These are phyloP conservation scores for Callithrix jacchus DNA, from an alignment of 2,113 vertebrate genomes.

Conservation along the genomic window DNA sequence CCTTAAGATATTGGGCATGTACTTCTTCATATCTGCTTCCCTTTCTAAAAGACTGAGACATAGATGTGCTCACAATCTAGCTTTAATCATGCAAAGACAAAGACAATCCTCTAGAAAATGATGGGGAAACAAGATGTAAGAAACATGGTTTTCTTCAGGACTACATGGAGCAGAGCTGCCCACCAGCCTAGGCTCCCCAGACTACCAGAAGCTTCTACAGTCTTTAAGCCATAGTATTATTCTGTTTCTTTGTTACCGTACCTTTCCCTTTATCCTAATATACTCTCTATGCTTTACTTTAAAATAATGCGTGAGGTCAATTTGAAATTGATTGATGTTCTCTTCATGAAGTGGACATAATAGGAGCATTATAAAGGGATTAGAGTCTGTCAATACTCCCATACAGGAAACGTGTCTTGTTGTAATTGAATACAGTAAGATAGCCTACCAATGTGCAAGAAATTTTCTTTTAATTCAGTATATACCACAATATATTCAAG, in stretches of 20 bases:
- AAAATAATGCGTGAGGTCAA: background rate
- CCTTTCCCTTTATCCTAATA: background rate
- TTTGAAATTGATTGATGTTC: slow-evolving; percentile 49
- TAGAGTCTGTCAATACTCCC: background rate
- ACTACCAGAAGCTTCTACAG: background rate
- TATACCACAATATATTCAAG: background rate
- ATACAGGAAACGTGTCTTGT: background rate
- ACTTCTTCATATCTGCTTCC: background rate
- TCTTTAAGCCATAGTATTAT: background rate
- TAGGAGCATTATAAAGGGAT: slow-evolving; percentile 21
- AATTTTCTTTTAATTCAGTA: slow-evolving; percentile 5
- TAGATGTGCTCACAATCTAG: background rate
- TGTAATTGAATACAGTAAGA: slow-evolving; percentile 43
- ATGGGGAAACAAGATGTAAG: background rate
- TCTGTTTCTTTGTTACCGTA: background rate
- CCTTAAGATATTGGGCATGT: background rate
- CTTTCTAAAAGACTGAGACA: background rate
- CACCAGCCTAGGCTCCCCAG: background rate
- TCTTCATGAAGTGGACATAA: slow-evolving; percentile 39
- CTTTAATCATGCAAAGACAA: background rate
- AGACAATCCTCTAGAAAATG: background rate
- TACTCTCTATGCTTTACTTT: background rate
- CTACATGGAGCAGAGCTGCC: background rate
- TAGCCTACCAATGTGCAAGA: background rate
- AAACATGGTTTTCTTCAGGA: background rate